Base-by-base conservation (phyloP, 2,888 invertebrate species). In the Hydroisotoma schaefferi region DNA sequence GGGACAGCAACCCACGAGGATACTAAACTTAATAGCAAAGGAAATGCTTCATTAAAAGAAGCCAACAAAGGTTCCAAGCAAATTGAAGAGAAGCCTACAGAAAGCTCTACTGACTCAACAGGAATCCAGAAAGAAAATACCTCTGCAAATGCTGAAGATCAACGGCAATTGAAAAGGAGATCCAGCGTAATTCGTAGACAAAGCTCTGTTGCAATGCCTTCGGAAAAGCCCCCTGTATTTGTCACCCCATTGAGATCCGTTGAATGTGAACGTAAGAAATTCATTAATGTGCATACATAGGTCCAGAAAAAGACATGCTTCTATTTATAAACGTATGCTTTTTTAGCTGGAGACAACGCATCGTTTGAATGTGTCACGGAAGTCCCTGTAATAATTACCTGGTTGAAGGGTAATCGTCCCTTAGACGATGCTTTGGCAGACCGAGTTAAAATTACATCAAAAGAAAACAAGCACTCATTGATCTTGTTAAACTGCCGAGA, bases 371-470 rank as follows among this genome's bases (percentile, higher is more conserved):
- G 90, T 76, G 81, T 90, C 65, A 82, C 82, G 65, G 84, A 85
- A 2, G 82, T 83, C 15, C 80, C 83, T 37, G 55, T 59, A 25
- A 79, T 80, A 37, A 84, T 93, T 65, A 84, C 84, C 15, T 94
- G 93, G 93, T 77, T 93, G 69, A 92, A 90, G 77, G 89, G 93
- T 77, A 93, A 93, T 78, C 86, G 86, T 77, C 86, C 88, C 0
- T 75, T 93, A 72, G 84, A 85, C 43, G 87, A 89, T 76, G 83
- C 81, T 54, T 78, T 88, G 56, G 87, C 88, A 67, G 88, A 89
- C 75, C 82, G 90, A 18, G 84, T 89, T 54, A 81, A 80, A 67
- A 81, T 84, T 69, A 81, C 84, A 6, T 81, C 81, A 54, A 80
- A 81, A 23, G 83, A 83, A 58, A 83, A 82, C 67, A 81, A 81